A percentile compares a stretch with the other conserved stretches of the same genome.
These are phyloP conservation scores for Hymenopus coronatus DNA, from an alignment of 2,888 invertebrate genomes.

Conservation along the genomic window DNA sequence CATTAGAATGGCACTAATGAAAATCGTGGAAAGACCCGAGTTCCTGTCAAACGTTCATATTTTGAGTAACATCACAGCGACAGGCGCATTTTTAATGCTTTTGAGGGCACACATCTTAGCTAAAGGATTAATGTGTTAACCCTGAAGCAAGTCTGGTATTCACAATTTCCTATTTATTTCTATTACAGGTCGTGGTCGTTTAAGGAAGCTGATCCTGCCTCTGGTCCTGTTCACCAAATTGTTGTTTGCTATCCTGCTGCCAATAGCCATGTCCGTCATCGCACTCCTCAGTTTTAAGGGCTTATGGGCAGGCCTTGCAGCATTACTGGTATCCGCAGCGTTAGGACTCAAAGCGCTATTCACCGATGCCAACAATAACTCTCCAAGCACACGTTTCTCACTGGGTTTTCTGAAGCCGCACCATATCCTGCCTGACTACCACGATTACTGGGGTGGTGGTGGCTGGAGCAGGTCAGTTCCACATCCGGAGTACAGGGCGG, in stretches of 20 bases:
- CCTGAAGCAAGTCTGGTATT: too few species aligned
- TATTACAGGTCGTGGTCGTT: conserved; percentile 41
- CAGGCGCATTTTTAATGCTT: too few species aligned
- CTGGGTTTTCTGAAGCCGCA: conserved; percentile 45
- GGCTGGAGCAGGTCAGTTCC: conserved; percentile 36
- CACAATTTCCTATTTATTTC: conserved; percentile 6
- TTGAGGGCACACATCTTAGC: too few species aligned
- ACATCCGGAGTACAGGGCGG: background rate
- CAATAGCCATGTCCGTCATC: conserved; percentile 58
- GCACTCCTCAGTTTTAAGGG: conserved; percentile 65
- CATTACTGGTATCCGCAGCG: conserved; percentile 56
- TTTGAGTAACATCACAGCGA: too few species aligned
- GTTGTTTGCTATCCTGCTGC: conserved; percentile 60
- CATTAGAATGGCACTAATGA: too few species aligned
- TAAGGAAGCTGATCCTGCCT: conserved; percentile 53
- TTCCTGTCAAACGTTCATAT: too few species aligned
- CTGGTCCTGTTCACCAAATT: conserved; percentile 60
- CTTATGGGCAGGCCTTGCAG: conserved; percentile 59
- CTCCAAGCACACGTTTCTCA: conserved; percentile 42
- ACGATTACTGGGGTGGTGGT: conserved; percentile 36
- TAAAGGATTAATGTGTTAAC: too few species aligned
- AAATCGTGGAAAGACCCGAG: too few species aligned
- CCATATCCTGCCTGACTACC: conserved; percentile 46
- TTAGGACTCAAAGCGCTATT: conserved; percentile 37
- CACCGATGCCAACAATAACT: background rate